These are phyloP conservation scores for Ploceus nigricollis DNA, from an alignment of 2,113 vertebrate genomes.

Conservation along the genomic window DNA sequence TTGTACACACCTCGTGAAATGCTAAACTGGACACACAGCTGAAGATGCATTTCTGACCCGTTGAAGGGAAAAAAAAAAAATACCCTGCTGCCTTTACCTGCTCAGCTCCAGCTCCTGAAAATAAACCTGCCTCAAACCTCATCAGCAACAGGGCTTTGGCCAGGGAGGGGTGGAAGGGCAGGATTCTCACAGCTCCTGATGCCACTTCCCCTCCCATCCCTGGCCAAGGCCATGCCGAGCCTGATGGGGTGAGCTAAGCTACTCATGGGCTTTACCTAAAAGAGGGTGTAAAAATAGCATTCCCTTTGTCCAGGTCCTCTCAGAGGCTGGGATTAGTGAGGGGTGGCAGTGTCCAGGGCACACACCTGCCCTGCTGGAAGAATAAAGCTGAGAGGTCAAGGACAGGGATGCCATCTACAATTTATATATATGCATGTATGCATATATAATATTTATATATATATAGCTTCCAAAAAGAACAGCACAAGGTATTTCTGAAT, in stretches of 20 bases:
- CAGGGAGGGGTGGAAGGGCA: neutral
- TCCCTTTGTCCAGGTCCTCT: neutral
- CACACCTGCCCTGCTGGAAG: neutral
- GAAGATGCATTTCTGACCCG: neutral
- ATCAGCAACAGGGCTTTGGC: rapidly evolving
- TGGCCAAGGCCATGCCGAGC: neutral
- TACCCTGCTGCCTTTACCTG: neutral
- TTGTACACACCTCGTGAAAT: neutral
- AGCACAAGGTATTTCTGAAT: neutral
- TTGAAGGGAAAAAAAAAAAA: neutral
- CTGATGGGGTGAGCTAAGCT: neutral
- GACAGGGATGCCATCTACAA: neutral
- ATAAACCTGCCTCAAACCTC: neutral
- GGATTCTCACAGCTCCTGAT: neutral
- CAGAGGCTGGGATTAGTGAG: neutral
- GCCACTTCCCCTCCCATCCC: neutral
- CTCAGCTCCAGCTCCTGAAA: neutral
- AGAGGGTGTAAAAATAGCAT: neutral
- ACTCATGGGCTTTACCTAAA: neutral
- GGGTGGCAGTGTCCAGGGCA: neutral
- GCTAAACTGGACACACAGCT: neutral
- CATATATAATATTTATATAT: neutral
- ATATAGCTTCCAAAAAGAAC: neutral
- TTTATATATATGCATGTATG: neutral
- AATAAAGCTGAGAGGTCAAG: neutral